Conservation (phyloP, 1,140 invertebrate species). For the Bradynema listronoti region DNA sequence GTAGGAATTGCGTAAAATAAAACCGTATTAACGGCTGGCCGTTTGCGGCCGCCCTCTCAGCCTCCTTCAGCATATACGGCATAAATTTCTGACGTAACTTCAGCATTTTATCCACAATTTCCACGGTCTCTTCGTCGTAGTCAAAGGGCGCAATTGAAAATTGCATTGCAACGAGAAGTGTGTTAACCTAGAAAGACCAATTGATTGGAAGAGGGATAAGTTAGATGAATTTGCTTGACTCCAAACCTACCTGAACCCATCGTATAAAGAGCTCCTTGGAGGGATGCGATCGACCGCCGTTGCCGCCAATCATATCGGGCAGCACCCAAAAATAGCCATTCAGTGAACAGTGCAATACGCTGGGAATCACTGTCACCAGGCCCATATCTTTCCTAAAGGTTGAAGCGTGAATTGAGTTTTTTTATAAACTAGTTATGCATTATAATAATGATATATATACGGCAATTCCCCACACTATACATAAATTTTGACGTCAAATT, state of each 20-base stretch:
- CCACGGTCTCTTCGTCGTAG: slow-evolving; percentile 68
- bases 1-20: no score
- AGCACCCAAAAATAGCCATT: slow-evolving; percentile 77
- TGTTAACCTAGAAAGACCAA: slow-evolving; percentile 62
- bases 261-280: slow-evolving; percentile 74
- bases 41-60: slow-evolving; percentile 66
- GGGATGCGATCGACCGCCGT: slow-evolving; percentile 61
- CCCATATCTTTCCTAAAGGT: slow-evolving; percentile 68
- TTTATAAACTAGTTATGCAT: no score
- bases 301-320: slow-evolving; percentile 86
- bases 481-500: no score
- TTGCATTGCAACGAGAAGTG: slow-evolving; percentile 78
- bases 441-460: no score
- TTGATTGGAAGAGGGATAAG: background rate
- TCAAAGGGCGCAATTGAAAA: slow-evolving; percentile 82
- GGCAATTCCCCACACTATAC: no score
- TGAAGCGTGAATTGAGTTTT: no score
- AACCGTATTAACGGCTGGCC: slow-evolving; percentile 65
- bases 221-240: background rate
- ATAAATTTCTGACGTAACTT: slow-evolving; percentile 68
- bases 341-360: slow-evolving; percentile 69
- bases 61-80: slow-evolving; percentile 64
- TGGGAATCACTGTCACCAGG: slow-evolving; percentile 73
- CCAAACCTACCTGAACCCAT: slow-evolving; percentile 70
- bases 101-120: slow-evolving; percentile 67